Evolutionary conservation across 2,888 invertebrate genomes (phyloP), one percentile per base, ranked within the genome.

Genomic region (Acanthacorydalis orientalis): DNA sequence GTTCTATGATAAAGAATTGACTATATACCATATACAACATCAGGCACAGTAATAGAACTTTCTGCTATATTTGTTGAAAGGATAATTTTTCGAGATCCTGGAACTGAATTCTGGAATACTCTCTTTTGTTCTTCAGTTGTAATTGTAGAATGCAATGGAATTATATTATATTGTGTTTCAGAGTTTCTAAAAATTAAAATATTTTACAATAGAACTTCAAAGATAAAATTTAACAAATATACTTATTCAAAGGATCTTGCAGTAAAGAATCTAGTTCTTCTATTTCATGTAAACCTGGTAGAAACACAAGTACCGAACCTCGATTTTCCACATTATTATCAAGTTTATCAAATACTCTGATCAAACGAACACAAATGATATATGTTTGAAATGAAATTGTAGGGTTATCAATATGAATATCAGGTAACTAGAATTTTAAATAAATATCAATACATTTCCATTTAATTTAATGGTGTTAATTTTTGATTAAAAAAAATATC

Each of bases 11-110:
- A 23, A 6, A 23, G 6, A 23, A 23, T 23, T 23, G 12, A 10
- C 10, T 16, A 51, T 54, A 58, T 60, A 82, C 83, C 82, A 65
- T 85, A 91, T 65, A 78, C 81, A 14, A 90, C 78, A 62, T 91
- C 89, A 0, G 87, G 80, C 7, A 92, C 88, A 0, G 92, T 92
- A 54, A 92, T 83, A 44, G 90, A 90, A 63, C 89, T 90, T 66
- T 92, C 92, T 1, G 91, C 90, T 53, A 92, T 89, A 64, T 92
- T 92, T 7, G 92, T 92, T 1, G 91, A 78, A 37, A 92, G 67
- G 57, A 92, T 90, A 43, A 92, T 75, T 64, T 95, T 91, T 50
- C 93, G 74, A 52, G 69, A 63, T 3, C 78, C 80, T 1, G 64
- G 60, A n/a, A 73, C 72, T 2, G 83, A 74, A 11, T 69, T 64